Base-by-base conservation (phyloP, 2,888 invertebrate genomes). In the Hermodice carunculata region DNA sequence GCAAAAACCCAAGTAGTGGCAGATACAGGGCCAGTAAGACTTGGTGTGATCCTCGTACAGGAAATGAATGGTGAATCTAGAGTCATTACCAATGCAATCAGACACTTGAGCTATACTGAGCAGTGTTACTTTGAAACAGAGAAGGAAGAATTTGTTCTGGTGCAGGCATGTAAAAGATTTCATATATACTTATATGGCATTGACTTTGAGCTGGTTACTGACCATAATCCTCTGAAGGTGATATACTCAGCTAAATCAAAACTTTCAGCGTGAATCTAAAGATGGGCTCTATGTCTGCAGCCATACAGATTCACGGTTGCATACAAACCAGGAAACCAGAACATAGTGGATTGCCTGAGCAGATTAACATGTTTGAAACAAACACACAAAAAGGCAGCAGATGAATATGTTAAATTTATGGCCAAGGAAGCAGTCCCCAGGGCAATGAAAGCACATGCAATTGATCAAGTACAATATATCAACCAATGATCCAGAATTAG, bases 241-340 rank as follows among this genome's bases (percentile, higher is more conserved):
- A 62, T 78, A 8, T 65, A 68, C 26, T 43, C 42, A 6, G 44
- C 34, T 11, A 69, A 19, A n/a, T 67, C 75, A 11, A 77, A 69
- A 29, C 71, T 66, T 11, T 62, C 58, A 49, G 71, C 78, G 8
- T 59, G 76, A 29, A 69, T 78, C 0, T 67, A 77, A 60, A 32
- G 77, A 32, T 75, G 76, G 76, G 57, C 70, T 3, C 59, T 77
- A n/a, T 19, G 64, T 42, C 52, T 75, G n/a, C 67, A 65, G 56
- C 68, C 57, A 26, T 73, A 71, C 44, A 57, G 34, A 26, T 67
- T 66, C 34, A 32, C 43, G 17, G 63, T 74, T 8, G 22, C 40
- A 14, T 67, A 76, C 51, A 58, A 61, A 24, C 61, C 73, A n/a
- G 74, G 75, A 3, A 32, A 31, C 37, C 62, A 66, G 32, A 76